A percentile compares a stretch with the other conserved stretches of the same genome.
Evolutionary conservation across 2,888 invertebrate genomes (phyloP).

Genomic region (Stenchaetothrips biformis): DNA sequence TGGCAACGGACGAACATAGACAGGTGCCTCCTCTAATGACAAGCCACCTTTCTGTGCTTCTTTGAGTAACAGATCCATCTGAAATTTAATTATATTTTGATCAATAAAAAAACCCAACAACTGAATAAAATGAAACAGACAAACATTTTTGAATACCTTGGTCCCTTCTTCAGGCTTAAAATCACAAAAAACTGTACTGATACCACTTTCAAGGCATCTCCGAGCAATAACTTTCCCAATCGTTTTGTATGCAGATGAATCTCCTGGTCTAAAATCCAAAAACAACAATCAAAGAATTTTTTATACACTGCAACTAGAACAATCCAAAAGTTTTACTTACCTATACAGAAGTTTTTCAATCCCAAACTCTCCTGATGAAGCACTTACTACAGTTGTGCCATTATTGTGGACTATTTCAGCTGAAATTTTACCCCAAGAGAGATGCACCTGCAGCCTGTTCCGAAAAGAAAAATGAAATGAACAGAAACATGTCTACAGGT

Average conservation of each 20-base stretch:
- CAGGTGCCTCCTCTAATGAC: neutral
- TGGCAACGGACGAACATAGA: neutral
- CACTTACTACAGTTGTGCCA: neutral
- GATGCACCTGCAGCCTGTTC: neutral
- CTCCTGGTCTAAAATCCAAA: neutral
- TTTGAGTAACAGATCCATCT: neutral
- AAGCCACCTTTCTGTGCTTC: neutral
- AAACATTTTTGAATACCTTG: neutral
- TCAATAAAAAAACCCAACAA: neutral
- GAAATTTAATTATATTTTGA: neutral
- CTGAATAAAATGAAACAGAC: neutral
- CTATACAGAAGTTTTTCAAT: neutral
- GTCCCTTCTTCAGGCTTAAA: neutral
- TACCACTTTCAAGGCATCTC: constrained; percentile 13
- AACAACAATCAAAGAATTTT: neutral
- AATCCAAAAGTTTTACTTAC: neutral
- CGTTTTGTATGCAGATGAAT: neutral
- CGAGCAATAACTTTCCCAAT: neutral
- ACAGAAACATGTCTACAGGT: neutral
- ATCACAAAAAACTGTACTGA: constrained; percentile 1
- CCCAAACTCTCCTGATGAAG: neutral
- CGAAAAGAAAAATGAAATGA: neutral
- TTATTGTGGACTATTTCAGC: neutral
- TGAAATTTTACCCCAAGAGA: neutral
- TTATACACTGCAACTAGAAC: neutral